These are phyloP conservation scores for Halcyon leucocephala DNA, from an alignment of 2,797 vertebrate genomes.

Conservation along the genomic window DNA sequence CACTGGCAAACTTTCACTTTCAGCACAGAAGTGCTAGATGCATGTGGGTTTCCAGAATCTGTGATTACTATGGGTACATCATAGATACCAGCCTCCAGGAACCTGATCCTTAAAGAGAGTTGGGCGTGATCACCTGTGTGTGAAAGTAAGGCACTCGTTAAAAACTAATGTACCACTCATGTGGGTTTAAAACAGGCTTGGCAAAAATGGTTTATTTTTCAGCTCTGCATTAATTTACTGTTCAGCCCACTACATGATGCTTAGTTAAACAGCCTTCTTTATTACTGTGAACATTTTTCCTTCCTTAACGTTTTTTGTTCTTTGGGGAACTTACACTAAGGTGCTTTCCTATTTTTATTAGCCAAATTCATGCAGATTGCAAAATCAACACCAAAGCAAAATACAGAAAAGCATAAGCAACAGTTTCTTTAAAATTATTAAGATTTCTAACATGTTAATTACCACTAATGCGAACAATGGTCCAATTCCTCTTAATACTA, in stretches of 20 bases:
- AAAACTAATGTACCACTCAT: background rate
- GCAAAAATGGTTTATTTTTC: background rate
- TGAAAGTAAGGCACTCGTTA: background rate
- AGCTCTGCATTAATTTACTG: background rate
- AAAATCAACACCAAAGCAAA: background rate
- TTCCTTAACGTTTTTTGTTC: background rate
- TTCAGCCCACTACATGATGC: background rate
- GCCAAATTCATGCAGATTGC: fast-evolving
- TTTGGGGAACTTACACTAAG: background rate
- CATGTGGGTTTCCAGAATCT: conserved; percentile 94
- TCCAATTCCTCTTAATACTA: conserved; percentile 93
- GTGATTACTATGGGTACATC: conserved; percentile 94
- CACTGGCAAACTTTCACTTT: conserved; percentile 96
- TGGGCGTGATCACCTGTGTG: conserved; percentile 90
- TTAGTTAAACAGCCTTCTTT: background rate
- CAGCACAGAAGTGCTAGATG: conserved; percentile 91
- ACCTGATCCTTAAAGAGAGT: conserved; percentile 88
- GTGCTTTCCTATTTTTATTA: background rate
- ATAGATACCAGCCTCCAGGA: conserved; percentile 92
- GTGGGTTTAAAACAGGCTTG: background rate
- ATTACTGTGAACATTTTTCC: background rate
- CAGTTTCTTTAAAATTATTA: background rate
- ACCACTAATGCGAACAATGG: conserved; percentile 91
- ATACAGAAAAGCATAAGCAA: background rate
- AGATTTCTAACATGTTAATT: background rate